Percentiles rank a stretch among this genome's conserved stretches.
phyloP scores from a whole-genome alignment of 2,888 invertebrate species.

The Lithophane ornitopus region DNA sequence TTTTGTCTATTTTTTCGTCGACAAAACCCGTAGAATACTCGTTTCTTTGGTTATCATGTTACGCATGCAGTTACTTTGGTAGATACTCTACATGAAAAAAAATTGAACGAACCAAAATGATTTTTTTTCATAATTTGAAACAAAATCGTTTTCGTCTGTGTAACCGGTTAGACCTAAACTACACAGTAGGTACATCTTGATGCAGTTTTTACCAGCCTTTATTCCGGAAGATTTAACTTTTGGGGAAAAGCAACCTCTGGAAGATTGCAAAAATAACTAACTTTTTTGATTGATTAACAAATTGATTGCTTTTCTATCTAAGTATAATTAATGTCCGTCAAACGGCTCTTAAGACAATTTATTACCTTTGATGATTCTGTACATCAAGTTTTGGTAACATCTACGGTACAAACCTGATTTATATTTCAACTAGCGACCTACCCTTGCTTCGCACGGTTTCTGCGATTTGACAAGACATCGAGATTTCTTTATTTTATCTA shows the following conservation, averaged over 20 bases:
- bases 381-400: background rate
- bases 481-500: background rate
- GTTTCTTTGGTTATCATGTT: too few species aligned
- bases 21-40: too few species aligned
- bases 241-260: too few species aligned
- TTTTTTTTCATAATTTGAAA: background rate
- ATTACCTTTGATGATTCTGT: slow-evolving; percentile 18
- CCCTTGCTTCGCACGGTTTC: background rate
- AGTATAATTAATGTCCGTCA: background rate
- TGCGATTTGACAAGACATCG: background rate
- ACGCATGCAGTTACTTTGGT: too few species aligned
- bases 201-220: background rate
- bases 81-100: too few species aligned
- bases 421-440: slow-evolving; percentile 16
- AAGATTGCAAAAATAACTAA: too few species aligned
- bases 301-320: too few species aligned
- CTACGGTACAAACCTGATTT: slow-evolving; percentile 36
- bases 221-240: background rate
- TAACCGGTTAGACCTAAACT: background rate
- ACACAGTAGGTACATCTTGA: background rate
- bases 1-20: too few species aligned
- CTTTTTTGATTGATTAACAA: too few species aligned
- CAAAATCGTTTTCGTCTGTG: background rate
- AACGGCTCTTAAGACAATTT: slow-evolving; percentile 1
- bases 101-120: background rate